phyloP scores from a whole-genome alignment of 2,888 invertebrate genomes.

The Agrochola lota region DNA sequence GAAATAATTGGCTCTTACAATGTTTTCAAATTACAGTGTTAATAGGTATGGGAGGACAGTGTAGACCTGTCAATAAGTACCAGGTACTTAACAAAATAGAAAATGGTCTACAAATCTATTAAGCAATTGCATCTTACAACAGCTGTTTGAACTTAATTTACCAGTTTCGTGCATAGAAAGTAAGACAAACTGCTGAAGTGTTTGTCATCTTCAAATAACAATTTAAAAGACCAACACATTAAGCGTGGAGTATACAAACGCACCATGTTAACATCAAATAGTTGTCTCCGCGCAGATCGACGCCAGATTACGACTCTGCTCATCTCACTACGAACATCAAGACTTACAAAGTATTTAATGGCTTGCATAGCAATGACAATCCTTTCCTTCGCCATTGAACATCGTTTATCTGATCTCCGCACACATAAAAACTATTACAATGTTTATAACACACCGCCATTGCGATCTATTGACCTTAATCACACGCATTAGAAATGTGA shows the following conservation, averaged over 20 bases:
- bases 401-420: conserved; percentile 59
- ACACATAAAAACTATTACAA: conserved; percentile 61
- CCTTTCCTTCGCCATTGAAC: conserved; percentile 45
- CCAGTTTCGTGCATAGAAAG: not conserved
- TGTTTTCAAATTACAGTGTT: too few relatives aligned
- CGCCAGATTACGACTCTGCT: conserved; percentile 27
- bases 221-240: not conserved
- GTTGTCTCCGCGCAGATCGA: conserved; percentile 13
- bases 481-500: conserved; percentile 79
- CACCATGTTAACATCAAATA: conserved; percentile 10
- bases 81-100: too few relatives aligned
- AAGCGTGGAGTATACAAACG: conserved; percentile 1
- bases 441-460: conserved; percentile 54
- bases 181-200: not conserved
- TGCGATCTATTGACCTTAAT: conserved; percentile 78
- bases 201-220: not conserved
- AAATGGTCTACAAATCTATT: too few relatives aligned
- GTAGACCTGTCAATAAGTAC: too few relatives aligned
- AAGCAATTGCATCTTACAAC: not conserved
- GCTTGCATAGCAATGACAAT: conserved; percentile 54
- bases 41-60: too few relatives aligned
- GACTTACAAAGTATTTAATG: conserved; percentile 47
- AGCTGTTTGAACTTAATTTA: not conserved
- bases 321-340: conserved; percentile 31
- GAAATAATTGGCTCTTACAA: too few relatives aligned